Conservation (phyloP, 1,140 invertebrate species). For the Euura saliciscinereae region DNA sequence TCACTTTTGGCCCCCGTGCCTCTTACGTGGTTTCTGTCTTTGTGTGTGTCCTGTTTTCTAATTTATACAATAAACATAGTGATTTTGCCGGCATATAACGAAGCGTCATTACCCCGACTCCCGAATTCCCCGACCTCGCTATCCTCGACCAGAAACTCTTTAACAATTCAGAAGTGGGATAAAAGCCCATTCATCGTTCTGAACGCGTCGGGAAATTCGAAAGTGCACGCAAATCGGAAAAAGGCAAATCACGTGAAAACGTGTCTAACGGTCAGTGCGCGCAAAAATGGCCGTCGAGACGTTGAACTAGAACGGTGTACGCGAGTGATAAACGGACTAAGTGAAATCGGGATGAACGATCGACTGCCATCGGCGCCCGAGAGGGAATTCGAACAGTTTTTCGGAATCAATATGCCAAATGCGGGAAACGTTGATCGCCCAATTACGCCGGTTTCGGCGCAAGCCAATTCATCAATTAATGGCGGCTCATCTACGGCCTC, state of each 20-base stretch:
- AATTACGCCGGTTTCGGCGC: neutral
- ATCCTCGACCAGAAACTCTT: too few relatives aligned
- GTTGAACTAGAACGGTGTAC: neutral
- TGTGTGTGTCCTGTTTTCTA: too few relatives aligned
- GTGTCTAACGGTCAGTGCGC: neutral
- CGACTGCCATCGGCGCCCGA: neutral
- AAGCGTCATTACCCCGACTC: too few relatives aligned
- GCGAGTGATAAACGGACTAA: neutral
- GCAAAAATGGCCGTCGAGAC: neutral
- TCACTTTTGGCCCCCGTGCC: too few relatives aligned
- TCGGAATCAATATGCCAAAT: neutral
- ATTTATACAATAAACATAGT: too few relatives aligned
- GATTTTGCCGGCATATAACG: too few relatives aligned
- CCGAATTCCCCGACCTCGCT: too few relatives aligned
- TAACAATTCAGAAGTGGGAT: too few relatives aligned
- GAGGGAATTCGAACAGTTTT: neutral
- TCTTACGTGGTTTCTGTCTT: too few relatives aligned
- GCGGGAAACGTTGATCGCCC: neutral
- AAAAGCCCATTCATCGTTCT: too few relatives aligned
- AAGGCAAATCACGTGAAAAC: neutral
- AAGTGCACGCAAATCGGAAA: neutral
- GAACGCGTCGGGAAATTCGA: neutral
- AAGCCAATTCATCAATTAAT: neutral
- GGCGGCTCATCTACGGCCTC: neutral
- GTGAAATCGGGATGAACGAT: neutral